Base-by-base conservation (phyloP, 2,888 invertebrate genomes). In the Netelia virgata region DNA sequence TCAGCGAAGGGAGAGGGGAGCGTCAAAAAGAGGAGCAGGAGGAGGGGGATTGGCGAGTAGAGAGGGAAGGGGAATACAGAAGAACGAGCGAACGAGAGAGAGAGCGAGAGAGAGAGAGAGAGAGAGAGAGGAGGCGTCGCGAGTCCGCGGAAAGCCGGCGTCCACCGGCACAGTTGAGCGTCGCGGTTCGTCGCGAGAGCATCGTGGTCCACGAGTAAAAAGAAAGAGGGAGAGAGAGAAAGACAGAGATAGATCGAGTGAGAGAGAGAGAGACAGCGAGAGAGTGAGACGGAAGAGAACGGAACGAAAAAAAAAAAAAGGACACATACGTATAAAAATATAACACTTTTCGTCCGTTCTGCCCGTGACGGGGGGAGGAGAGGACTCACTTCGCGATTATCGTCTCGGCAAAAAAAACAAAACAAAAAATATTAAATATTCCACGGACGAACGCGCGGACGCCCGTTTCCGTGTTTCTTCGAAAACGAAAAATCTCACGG, bases 131-230 rank as follows among this genome's bases (percentile, higher is more conserved):
- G 88, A 86, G 91, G 89, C 90, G 89, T 87, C 88, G 90, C 88
- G 87, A 87, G 90, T 89, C 89, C 88, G 89, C 89, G 88, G 88
- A 88, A 89, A 88, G 89, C 89, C 89, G 90, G 89, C 91, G 90
- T 88, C 89, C 91, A 89, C 88, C 90, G 90, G 87, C 90, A 91
- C 92, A 92, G 92, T 92, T 90, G 90, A 90, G 90, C 91, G 91
- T 90, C 88, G 89, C 89, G 88, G 88, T 88, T 88, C 91, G 88
- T 88, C 88, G 90, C 90, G 90, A 88, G 87, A 90, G 84, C 87
- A 87, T 90, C 89, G 90, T 8, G 41, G 36, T 8, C 1, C 16
- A 28, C 23, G 11, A n/a, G 63, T 20, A 14, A 3, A 55, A 70
- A 53, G 53, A 14, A 23, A 11, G 23, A 68, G 47, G 14, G 28